phyloP scores from a whole-genome alignment of 2,888 invertebrate genomes.

The Drosophila subsilvestris region DNA sequence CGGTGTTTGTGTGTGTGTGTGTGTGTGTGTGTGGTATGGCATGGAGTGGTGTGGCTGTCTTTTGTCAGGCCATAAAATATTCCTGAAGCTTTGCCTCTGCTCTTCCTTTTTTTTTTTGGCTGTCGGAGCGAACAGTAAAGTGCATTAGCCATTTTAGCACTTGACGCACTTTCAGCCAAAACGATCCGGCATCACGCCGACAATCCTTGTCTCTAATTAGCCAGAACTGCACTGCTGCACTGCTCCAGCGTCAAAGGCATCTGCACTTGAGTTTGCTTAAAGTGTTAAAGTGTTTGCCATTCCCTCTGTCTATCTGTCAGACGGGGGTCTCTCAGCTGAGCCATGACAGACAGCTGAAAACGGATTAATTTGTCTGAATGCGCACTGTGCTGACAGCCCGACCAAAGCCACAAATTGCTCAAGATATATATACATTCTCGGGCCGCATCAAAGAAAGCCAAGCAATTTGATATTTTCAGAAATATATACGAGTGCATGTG shows the following conservation, averaged over 20 bases:
- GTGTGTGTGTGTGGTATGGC: too few species aligned
- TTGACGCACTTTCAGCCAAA: conserved; percentile 33
- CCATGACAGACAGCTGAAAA: conserved; percentile 44
- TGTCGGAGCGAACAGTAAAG: conserved; percentile 28
- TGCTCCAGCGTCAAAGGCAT: not conserved
- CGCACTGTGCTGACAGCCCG: conserved; percentile 48
- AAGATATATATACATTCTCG: conserved; percentile 31
- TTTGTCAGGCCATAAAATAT: conserved; percentile 46
- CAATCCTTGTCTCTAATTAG: conserved; percentile 36
- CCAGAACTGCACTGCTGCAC: conserved; percentile 17
- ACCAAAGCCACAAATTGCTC: conserved; percentile 41
- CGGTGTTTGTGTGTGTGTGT: too few species aligned
- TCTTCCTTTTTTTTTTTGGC: conserved; percentile 5
- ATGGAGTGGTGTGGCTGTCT: conserved; percentile 24
- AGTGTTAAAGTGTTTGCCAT: conserved; percentile 23
- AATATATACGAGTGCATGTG: conserved; percentile 3
- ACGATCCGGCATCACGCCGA: not conserved
- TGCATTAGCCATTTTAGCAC: conserved; percentile 43
- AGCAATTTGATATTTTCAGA: conserved; percentile 45
- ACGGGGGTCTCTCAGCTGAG: conserved; percentile 1
- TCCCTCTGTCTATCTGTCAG: conserved; percentile 17
- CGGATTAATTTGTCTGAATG: conserved; percentile 46
- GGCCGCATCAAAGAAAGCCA: conserved; percentile 34
- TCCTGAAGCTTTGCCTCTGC: conserved; percentile 20
- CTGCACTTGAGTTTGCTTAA: conserved; percentile 38